Percentiles rank a stretch among this genome's conserved stretches.
phyloP scores from a whole-genome alignment of 1,140 invertebrate genomes.

The Gonatopus flavifemur region DNA sequence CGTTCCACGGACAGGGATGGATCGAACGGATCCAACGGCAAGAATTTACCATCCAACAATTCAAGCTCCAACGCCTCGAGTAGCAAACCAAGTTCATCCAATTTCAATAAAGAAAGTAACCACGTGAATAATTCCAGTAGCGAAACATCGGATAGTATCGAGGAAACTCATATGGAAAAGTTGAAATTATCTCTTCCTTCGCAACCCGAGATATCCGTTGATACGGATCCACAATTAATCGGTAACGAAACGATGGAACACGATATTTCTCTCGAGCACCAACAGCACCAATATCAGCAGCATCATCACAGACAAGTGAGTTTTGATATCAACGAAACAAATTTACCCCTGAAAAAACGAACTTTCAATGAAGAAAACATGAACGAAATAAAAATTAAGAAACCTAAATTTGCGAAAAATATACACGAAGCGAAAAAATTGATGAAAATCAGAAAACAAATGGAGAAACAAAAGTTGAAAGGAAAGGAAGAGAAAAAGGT shows the following conservation, averaged over 20 bases:
- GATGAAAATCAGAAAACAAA: conserved; percentile 66
- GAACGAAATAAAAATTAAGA: conserved; percentile 45
- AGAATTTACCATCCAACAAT: conserved; percentile 37
- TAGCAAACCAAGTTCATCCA: conserved; percentile 35
- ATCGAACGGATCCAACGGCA: conserved; percentile 53
- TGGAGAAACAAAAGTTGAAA: conserved; percentile 62
- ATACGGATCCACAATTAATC: too few relatives aligned
- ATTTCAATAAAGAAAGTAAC: conserved; percentile 42
- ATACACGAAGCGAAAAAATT: conserved; percentile 63
- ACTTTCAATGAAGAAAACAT: conserved; percentile 24
- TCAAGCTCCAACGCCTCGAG: conserved; percentile 30
- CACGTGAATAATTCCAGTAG: conserved; percentile 47
- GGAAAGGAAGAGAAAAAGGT: conserved; percentile 56
- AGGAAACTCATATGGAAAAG: conserved; percentile 33
- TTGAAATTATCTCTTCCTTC: too few relatives aligned
- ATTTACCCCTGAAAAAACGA: conserved; percentile 50
- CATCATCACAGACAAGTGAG: conserved; percentile 5
- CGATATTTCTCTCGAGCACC: too few relatives aligned
- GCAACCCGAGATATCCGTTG: too few relatives aligned
- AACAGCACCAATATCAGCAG: neutral
- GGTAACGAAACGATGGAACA: too few relatives aligned
- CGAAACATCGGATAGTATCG: conserved; percentile 49
- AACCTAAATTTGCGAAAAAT: conserved; percentile 65
- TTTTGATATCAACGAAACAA: conserved; percentile 28
- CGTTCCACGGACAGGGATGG: conserved; percentile 55